Evolutionary conservation across 2,888 invertebrate species (phyloP).

Genomic region (Drosophila greeni): DNA sequence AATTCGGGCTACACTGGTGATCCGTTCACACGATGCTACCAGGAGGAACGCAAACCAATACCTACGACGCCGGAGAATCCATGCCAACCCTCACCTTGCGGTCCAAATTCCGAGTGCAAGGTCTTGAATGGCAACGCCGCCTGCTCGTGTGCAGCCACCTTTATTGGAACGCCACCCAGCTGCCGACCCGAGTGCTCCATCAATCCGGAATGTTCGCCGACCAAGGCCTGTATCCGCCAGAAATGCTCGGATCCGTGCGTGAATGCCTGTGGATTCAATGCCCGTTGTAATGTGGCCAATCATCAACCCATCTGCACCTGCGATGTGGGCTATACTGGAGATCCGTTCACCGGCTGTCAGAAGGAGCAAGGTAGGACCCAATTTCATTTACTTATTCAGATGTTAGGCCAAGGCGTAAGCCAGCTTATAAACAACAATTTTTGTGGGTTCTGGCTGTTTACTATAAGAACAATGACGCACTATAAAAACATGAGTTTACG

Average conservation of each 20-base stretch:
- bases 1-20: constrained; percentile 84
- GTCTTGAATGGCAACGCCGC: constrained; percentile 80
- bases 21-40: constrained; percentile 85
- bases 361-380: constrained; percentile 79
- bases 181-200: constrained; percentile 84
- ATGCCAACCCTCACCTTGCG: constrained; percentile 83
- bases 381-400: constrained; percentile 23
- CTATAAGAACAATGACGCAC: constrained; percentile 47
- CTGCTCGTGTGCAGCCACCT: constrained; percentile 82
- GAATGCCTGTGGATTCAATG: constrained; percentile 84
- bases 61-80: constrained; percentile 80
- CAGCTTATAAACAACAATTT: constrained; percentile 32
- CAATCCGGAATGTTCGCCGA: constrained; percentile 80
- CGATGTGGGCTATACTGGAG: constrained; percentile 81
- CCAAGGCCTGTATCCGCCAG: constrained; percentile 79
- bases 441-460: constrained; percentile 79
- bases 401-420: constrained; percentile 68
- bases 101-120: constrained; percentile 83
- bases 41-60: constrained; percentile 69
- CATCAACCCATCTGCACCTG: constrained; percentile 81
- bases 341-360: constrained; percentile 83
- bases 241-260: constrained; percentile 83
- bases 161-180: constrained; percentile 82
- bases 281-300: constrained; percentile 82
- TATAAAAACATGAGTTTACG: constrained; percentile 48